These are phyloP conservation scores for Ochropleura leucogaster DNA, from an alignment of 2,888 invertebrate species.

Conservation along the genomic window DNA sequence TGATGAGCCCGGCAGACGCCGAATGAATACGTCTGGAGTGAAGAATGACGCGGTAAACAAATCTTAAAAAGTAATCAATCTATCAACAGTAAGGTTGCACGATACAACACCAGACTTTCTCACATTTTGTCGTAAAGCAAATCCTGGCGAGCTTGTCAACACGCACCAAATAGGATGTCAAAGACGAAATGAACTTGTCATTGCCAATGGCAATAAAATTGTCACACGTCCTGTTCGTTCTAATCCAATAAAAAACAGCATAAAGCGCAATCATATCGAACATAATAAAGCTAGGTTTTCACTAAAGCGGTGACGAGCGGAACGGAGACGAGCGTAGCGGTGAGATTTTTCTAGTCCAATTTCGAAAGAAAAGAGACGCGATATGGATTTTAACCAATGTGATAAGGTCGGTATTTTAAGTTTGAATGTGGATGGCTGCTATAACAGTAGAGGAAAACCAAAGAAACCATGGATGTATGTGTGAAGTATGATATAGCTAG, in stretches of 20 bases:
- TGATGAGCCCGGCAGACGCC: too few species aligned
- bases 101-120: not conserved
- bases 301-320: not conserved
- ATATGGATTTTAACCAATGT: not conserved
- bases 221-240: conserved; percentile 33
- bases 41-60: not conserved
- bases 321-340: not conserved
- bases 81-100: not conserved
- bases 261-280: conserved; percentile 23
- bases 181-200: conserved; percentile 9
- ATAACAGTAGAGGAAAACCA: too few species aligned
- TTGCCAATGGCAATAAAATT: conserved; percentile 14
- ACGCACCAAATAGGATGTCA: not conserved
- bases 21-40: not conserved
- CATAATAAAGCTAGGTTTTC: conserved; percentile 10
- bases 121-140: not conserved
- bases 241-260: conserved; percentile 33
- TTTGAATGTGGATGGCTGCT: too few species aligned
- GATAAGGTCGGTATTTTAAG: not conserved
- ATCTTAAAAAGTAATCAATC: not conserved
- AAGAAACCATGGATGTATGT: too few species aligned
- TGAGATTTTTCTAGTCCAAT: not conserved
- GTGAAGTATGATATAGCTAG: too few species aligned
- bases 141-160: not conserved
- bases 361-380: not conserved